phyloP scores from a whole-genome alignment of 1,140 invertebrate genomes.

The Coptotermes formosanus region DNA sequence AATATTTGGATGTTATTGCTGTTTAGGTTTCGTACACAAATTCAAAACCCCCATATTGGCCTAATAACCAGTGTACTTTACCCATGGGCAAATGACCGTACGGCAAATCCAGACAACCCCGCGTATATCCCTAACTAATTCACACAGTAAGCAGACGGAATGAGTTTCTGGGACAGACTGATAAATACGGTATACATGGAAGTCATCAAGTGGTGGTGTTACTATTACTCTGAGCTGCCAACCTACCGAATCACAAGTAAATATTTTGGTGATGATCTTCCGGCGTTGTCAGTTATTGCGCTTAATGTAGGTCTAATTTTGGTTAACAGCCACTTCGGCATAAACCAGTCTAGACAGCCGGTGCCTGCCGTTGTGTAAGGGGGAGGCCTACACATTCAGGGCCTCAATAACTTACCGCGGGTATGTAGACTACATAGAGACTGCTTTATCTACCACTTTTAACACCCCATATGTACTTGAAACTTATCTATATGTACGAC shows the following conservation, averaged over 20 bases:
- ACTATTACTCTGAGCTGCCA: not conserved
- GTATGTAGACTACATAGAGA: not conserved
- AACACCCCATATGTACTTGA: too few species aligned
- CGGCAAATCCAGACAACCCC: constrained; percentile 38
- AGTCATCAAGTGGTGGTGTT: not conserved
- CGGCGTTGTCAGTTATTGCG: constrained; percentile 36
- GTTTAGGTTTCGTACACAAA: constrained; percentile 8
- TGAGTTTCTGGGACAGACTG: constrained; percentile 40
- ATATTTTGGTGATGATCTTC: constrained; percentile 36
- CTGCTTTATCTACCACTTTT: too few species aligned
- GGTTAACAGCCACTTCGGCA: constrained; percentile 40
- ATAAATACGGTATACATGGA: constrained; percentile 22
- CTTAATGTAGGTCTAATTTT: constrained; percentile 38
- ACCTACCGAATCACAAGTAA: not conserved
- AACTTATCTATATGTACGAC: too few species aligned
- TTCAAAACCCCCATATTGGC: constrained; percentile 20
- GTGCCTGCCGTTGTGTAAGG: constrained; percentile 42
- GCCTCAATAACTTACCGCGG: not conserved
- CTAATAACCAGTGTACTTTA: constrained; percentile 27
- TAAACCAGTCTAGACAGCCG: constrained; percentile 39
- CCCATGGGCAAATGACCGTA: constrained; percentile 38
- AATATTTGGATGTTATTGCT: constrained; percentile 41
- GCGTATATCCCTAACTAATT: constrained; percentile 38
- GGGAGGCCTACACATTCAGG: constrained; percentile 38
- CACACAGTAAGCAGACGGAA: constrained; percentile 37